Base-by-base conservation (phyloP, 2,888 invertebrate species). In the Papilio gigon region DNA sequence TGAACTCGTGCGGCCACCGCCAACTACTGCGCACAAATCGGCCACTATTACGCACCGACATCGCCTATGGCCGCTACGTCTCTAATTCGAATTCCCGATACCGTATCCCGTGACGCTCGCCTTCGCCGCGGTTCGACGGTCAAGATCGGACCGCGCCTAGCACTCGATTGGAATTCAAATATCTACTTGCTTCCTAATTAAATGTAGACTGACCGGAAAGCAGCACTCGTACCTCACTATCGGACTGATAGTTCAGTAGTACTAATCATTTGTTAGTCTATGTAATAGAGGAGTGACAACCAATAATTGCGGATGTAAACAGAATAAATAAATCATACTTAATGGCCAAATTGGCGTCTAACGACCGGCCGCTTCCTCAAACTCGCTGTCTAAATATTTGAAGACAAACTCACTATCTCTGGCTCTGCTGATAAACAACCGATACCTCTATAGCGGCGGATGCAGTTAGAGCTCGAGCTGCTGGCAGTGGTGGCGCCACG, bases 381-480 rank as follows among this genome's bases (percentile, higher is more conserved):
- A 68, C 63, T 67, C 56, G 35, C 44, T 37, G 63, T 59, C 37
- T 58, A 63, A 37, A 59, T 62, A 58, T 47, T 25, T 47, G 33
- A 58, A 63, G 20, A 44, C 27, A 53, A 53, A 44, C 17, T 20
- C 44, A 1, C 9, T 53, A 27, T 5, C 14, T n/a, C n/a, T 25
- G 6, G 9, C 9, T 37, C 14, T 12, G 14, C 37, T 12, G n/a
- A 14, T n/a, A 8, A 27, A 53, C 14, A 27, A 53, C n/a, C 27
- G n/a, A n/a, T 1, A n/a, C 9, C 11, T 6, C 25, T 27, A 25
- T 25, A n/a, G 5, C 14, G 4, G 37, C 11, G 8, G 30, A 30
- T 30, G 68, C 65, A 70, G 72, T 71, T 73, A 74, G 74, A 69
- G 63, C 64, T 27, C 70, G 71, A 72, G 73, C 66, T 73, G 71